Conservation (phyloP, 1,140 invertebrate species). For the Brachystomella parvula region DNA sequence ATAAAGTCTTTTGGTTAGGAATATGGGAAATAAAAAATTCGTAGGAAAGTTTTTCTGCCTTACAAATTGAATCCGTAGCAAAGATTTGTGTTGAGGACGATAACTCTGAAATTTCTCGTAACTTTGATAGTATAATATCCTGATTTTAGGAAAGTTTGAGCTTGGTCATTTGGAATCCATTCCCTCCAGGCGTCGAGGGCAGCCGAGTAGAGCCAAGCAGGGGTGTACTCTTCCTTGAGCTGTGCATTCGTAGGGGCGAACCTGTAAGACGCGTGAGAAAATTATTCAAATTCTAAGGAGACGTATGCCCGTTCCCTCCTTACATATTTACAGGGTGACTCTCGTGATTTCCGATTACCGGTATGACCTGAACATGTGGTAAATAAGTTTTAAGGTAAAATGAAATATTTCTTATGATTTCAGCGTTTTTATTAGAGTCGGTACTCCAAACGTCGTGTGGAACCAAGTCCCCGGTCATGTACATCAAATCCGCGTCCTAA, state of each 20-base stretch:
- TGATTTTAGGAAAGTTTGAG: slow-evolving; percentile 44
- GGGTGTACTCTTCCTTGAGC: slow-evolving; percentile 16
- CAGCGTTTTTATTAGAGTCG: slow-evolving; percentile 45
- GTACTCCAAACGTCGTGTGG: slow-evolving; percentile 60
- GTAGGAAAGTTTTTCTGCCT: too few species aligned
- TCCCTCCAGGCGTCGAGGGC: slow-evolving; percentile 42
- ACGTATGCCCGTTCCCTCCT: not conserved
- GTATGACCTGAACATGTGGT: slow-evolving; percentile 50
- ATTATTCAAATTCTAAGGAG: slow-evolving; percentile 2
- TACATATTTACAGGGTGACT: slow-evolving; percentile 51
- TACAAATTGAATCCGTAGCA: slow-evolving; percentile 49
- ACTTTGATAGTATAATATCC: slow-evolving; percentile 49
- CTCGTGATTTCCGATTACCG: slow-evolving; percentile 59
- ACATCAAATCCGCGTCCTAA: slow-evolving; percentile 52
- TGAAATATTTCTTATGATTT: slow-evolving; percentile 45
- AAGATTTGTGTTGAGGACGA: slow-evolving; percentile 52
- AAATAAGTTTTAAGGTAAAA: slow-evolving; percentile 48
- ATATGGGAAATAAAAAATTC: too few species aligned
- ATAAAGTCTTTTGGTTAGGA: too few species aligned
- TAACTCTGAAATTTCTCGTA: slow-evolving; percentile 46
- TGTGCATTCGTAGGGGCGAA: slow-evolving; percentile 32
- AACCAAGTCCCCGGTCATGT: slow-evolving; percentile 60
- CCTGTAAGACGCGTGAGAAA: slow-evolving; percentile 14
- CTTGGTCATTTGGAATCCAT: slow-evolving; percentile 43
- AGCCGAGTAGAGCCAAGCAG: slow-evolving; percentile 44